These are phyloP conservation scores for Caradrina clavipalpis DNA, from an alignment of 2,888 invertebrate genomes.

Conservation along the genomic window DNA sequence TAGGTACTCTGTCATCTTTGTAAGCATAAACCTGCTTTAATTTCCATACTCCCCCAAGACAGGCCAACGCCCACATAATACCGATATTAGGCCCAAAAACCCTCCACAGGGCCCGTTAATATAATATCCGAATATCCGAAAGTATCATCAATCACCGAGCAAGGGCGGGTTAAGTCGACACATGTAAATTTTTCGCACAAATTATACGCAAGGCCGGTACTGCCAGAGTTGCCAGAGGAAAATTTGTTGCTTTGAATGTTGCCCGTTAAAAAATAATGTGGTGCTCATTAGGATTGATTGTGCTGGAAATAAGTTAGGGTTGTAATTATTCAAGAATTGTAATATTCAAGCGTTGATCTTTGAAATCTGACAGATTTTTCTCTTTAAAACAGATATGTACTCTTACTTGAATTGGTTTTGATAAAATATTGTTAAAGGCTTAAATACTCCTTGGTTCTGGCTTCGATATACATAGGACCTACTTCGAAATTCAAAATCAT, in stretches of 20 bases:
- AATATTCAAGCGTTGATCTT: neutral
- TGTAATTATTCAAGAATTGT: constrained; percentile 4
- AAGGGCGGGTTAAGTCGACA: constrained; percentile 88
- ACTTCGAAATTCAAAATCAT: neutral
- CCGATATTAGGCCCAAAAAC: constrained; percentile 52
- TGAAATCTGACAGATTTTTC: neutral
- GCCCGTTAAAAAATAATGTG: constrained; percentile 39
- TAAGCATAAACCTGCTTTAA: constrained; percentile 14
- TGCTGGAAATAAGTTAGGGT: constrained; percentile 2
- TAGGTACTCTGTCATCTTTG: constrained; percentile 32
- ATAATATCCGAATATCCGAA: constrained; percentile 84
- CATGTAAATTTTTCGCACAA: constrained; percentile 87
- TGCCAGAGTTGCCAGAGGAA: constrained; percentile 46
- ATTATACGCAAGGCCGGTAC: constrained; percentile 81
- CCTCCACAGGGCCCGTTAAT: constrained; percentile 68
- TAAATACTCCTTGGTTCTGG: neutral
- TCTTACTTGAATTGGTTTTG: neutral
- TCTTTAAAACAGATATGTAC: neutral
- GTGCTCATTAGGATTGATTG: constrained; percentile 56
- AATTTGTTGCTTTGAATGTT: constrained; percentile 58
- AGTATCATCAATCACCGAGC: constrained; percentile 86
- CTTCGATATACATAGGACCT: neutral
- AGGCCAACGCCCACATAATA: constrained; percentile 55
- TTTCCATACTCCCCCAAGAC: constrained; percentile 45
- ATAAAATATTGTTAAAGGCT: neutral